A percentile compares a stretch with the other conserved stretches of the same genome.
phyloP scores from a whole-genome alignment of 2,113 vertebrate species.

The Hemiprocne comata region DNA sequence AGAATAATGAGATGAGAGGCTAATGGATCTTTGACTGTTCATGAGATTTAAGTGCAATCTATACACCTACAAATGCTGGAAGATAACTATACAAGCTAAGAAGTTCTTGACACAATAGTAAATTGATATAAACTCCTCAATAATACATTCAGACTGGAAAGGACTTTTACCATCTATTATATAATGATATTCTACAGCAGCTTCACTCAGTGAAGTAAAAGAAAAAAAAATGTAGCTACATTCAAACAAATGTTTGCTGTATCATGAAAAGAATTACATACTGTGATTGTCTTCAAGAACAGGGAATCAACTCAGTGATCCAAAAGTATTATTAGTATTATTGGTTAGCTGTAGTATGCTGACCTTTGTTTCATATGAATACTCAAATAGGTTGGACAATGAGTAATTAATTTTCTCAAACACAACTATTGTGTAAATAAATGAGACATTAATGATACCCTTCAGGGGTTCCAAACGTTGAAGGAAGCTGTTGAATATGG shows the following conservation, averaged over 20 bases:
- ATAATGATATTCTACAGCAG: neutral
- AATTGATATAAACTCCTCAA: neutral
- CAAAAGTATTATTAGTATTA: too few relatives aligned
- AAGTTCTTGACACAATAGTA: neutral
- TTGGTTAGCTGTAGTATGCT: too few relatives aligned
- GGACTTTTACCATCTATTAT: neutral
- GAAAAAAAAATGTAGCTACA: neutral
- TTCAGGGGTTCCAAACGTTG: neutral
- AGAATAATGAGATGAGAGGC: neutral
- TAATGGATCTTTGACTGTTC: neutral
- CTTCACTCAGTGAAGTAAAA: neutral
- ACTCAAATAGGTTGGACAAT: too few relatives aligned
- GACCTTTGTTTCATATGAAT: too few relatives aligned
- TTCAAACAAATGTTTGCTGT: too few relatives aligned
- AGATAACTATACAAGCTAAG: neutral
- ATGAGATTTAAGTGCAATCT: neutral
- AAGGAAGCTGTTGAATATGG: neutral
- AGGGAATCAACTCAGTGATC: too few relatives aligned
- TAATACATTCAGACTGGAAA: neutral
- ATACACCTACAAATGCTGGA: neutral
- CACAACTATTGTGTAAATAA: neutral
- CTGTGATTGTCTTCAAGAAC: too few relatives aligned
- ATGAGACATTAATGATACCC: neutral
- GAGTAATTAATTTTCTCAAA: neutral
- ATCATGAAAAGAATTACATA: too few relatives aligned